Conservation (phyloP, 2,888 invertebrate species). For the Nudaria mundana region DNA sequence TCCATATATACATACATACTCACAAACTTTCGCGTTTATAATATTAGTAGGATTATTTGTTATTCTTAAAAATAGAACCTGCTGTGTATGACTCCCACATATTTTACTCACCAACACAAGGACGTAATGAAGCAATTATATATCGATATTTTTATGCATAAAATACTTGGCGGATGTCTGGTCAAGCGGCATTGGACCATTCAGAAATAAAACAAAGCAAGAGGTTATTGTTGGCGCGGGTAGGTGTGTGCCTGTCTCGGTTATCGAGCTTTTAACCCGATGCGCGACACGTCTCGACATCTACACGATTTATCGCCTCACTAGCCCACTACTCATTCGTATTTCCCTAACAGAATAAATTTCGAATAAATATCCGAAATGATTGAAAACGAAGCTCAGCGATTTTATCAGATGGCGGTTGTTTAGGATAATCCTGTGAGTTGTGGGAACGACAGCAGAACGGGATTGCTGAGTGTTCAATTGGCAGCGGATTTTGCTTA, state of each 20-base stretch:
- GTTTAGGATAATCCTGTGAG: conserved; percentile 29
- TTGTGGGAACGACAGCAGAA: conserved; percentile 21
- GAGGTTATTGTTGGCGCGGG: conserved; percentile 77
- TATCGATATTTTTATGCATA: conserved; percentile 82
- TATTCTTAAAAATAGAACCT: conserved; percentile 39
- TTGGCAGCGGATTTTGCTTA: conserved; percentile 7
- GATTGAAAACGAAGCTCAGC: conserved; percentile 51
- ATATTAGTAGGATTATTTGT: conserved; percentile 12
- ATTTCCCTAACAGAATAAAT: conserved; percentile 73
- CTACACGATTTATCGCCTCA: conserved; percentile 76
- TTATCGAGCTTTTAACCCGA: conserved; percentile 81
- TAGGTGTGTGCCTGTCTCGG: conserved; percentile 75
- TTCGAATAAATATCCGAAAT: conserved; percentile 65
- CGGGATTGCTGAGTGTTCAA: conserved; percentile 21
- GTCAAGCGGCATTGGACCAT: conserved; percentile 57
- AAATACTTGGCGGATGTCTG: conserved; percentile 78
- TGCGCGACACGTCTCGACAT: conserved; percentile 77
- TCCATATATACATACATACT: no score
- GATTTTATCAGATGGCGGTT: conserved; percentile 29
- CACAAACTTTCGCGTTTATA: background rate
- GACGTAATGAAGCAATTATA: conserved; percentile 82
- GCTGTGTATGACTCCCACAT: conserved; percentile 78
- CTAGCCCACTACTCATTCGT: conserved; percentile 78
- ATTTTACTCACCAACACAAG: conserved; percentile 79
- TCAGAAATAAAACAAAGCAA: conserved; percentile 75